Conservation (phyloP, 2,888 invertebrate genomes). For the Parelbella ahira region DNA sequence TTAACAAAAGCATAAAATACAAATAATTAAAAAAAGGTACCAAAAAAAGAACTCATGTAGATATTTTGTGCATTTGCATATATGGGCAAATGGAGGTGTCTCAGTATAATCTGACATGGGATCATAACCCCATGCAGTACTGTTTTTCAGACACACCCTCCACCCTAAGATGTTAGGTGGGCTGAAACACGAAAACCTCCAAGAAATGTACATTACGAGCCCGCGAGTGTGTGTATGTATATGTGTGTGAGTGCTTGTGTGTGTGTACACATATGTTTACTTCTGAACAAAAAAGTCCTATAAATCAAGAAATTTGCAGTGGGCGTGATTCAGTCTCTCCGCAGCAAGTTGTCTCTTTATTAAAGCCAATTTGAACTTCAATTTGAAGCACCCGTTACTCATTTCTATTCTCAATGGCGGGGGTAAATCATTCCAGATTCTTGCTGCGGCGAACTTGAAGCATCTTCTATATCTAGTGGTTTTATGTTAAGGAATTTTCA, state of each 20-base stretch:
- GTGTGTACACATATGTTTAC: neutral
- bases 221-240: neutral
- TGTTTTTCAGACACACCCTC: slow-evolving; percentile 1
- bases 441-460: slow-evolving; percentile 8
- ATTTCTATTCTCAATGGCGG: slow-evolving; percentile 5
- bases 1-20: no score
- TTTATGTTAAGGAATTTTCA: neutral
- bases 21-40: no score
- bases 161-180: neutral
- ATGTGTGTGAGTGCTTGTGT: neutral
- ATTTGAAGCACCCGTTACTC: neutral
- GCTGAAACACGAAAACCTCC: no score
- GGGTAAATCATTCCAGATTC: slow-evolving; percentile 3
- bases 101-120: neutral
- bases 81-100: no score
- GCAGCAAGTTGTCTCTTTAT: slow-evolving; percentile 1
- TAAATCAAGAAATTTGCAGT: neutral
- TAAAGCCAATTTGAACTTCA: slow-evolving; percentile 5
- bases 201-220: neutral
- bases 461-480: neutral
- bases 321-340: neutral
- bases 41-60: no score
- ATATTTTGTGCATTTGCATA: no score
- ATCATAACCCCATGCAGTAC: neutral
- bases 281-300: neutral